Base-by-base conservation (phyloP, 64 coral and sea anemone genomes). In the Stichodactyla mertensii region DNA sequence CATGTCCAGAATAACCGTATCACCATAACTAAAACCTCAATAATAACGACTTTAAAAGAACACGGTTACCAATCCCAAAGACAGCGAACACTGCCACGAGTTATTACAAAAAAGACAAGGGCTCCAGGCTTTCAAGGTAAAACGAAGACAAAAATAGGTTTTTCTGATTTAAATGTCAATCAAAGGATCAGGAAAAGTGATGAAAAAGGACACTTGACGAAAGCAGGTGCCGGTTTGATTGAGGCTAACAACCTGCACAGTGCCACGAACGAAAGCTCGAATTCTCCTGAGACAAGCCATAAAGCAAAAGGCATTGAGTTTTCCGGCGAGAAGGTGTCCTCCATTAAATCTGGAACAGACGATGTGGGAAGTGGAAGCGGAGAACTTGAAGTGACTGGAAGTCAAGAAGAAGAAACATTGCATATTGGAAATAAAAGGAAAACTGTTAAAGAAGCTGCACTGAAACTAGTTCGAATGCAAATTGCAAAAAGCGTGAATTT, bases 401-500 rank as follows among this genome's bases (percentile, higher is more conserved):
- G 53, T 8, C 52, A 81, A 18, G 51, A 23, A 4, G 51, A 9
- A 79, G 51, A 79, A 31, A 69, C 28, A 79, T 51, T 79, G 77
- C 67, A 71, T 10, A 55, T 8, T 20, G 16, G 2, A 20, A 64
- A 28, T 60, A 10, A 2, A 22, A 52, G 12, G 10, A 59, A 85
- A 26, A 36, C 60, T 15, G 56, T 85, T 8, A 64, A 64, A 85
- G 60, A 85, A 22, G 60, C 83, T 61, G 55, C 22, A 64, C 2
- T 61, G 18, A 85, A 10, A 61, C 83, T n/a, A n/a, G n/a, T 61
- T 51, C 55, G 61, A 62, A 64, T 20, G n/a, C 78, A 81, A 85
- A 55, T 85, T 16, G 54, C 60, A 85, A 85, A 85, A 54, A 85
- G 83, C 26, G 54, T 64, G 4, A 55, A 85, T 59, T 45, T 85